Evolutionary conservation across 2,888 invertebrate species (phyloP).

Genomic region (Plagodis dolabraria): DNA sequence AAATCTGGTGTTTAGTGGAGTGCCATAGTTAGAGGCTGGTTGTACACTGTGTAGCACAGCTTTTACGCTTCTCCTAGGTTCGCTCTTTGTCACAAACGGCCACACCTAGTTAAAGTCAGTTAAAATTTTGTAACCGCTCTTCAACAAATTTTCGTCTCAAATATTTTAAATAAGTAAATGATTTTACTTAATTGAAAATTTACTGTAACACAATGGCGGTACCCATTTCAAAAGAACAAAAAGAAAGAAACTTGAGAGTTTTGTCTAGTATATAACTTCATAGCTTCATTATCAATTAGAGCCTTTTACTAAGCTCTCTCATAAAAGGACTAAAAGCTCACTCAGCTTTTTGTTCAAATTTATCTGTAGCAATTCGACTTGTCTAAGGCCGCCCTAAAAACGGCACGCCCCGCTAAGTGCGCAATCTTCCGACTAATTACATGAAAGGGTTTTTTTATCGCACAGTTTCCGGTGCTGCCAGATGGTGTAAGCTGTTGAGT

Average conservation of each 20-base stretch:
- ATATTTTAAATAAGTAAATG: no score
- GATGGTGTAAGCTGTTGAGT: not conserved
- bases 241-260: not conserved
- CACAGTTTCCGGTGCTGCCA: slow-evolving; percentile 21
- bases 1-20: no score
- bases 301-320: not conserved
- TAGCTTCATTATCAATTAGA: not conserved
- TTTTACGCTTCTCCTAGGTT: no score
- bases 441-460: slow-evolving; percentile 22
- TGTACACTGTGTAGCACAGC: no score
- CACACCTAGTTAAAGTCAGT: no score
- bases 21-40: no score
- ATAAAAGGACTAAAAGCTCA: not conserved
- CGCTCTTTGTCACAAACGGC: no score
- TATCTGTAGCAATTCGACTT: slow-evolving; percentile 4
- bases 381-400: slow-evolving; percentile 17
- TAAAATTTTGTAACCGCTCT: no score
- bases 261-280: not conserved
- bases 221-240: no score
- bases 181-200: no score
- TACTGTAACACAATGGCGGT: no score
- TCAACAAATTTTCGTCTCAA: no score
- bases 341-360: not conserved
- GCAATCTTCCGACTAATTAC: slow-evolving; percentile 25
- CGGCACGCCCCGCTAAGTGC: slow-evolving; percentile 24